These are phyloP conservation scores for Cataglyphis hispanica DNA, from an alignment of 1,140 invertebrate genomes.

Conservation along the genomic window DNA sequence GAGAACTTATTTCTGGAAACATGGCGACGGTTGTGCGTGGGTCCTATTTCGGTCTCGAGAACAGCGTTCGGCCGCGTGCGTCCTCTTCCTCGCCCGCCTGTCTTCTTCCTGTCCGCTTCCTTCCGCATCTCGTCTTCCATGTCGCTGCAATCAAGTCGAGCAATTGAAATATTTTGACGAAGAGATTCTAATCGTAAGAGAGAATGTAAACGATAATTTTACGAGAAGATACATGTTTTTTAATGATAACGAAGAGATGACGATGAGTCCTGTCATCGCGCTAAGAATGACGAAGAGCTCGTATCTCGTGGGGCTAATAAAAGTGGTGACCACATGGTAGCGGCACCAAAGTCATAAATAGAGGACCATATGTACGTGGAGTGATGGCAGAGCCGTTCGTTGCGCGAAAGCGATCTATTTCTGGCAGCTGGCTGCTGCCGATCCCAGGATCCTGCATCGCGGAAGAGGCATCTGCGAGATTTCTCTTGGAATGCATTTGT, in stretches of 20 bases:
- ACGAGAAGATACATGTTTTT: background rate
- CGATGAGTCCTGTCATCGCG: slow-evolving; percentile 16
- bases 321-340: slow-evolving; percentile 75
- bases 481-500: background rate
- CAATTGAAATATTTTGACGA: slow-evolving; percentile 23
- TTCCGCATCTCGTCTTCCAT: slow-evolving; percentile 34
- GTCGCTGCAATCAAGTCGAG: slow-evolving; percentile 64
- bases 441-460: slow-evolving; percentile 17
- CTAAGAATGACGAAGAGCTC: slow-evolving; percentile 55
- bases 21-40: slow-evolving; percentile 70
- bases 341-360: slow-evolving; percentile 67
- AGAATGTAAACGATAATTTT: background rate
- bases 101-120: slow-evolving; percentile 19
- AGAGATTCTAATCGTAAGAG: background rate
- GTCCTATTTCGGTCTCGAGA: slow-evolving; percentile 78
- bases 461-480: slow-evolving; percentile 4
- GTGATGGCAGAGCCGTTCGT: slow-evolving; percentile 51
- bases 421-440: slow-evolving; percentile 55
- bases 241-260: background rate
- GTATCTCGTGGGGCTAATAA: slow-evolving; percentile 66
- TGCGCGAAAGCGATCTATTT: slow-evolving; percentile 74
- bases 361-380: slow-evolving; percentile 72
- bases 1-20: slow-evolving; percentile 85
- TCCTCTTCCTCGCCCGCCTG: slow-evolving; percentile 36
- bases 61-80: slow-evolving; percentile 50